Base-by-base conservation (phyloP, 2,888 invertebrate genomes). In the Drosophila fulvimacula region DNA sequence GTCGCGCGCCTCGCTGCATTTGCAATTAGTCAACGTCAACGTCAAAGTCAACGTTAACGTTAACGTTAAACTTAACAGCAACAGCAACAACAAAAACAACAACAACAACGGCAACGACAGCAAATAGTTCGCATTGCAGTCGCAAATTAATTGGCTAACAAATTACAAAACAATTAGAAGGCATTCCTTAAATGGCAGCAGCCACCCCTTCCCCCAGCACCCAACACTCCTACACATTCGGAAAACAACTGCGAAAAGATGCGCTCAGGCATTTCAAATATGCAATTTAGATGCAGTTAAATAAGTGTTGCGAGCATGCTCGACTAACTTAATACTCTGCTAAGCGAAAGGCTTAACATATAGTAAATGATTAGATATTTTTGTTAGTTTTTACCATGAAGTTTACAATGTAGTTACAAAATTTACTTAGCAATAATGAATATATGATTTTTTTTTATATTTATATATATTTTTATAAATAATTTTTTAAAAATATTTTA, bases 121-220 rank as follows among this genome's bases (percentile, higher is more conserved):
- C 65, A 69, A 64, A 65, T 53, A 70, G 59, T 44, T 76, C 38
- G 75, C 69, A 80, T 67, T 83, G 78, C 76, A 84, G 74, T 69
- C 79, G 73, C 87, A 81, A 83, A 88, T 87, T 87, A 83, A 83
- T 81, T 83, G 79, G 84, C 80, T 68, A 86, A 83, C 84, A 86
- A 88, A 87, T 86, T 89, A 89, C 84, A 87, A 84, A 84, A 78
- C 84, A 78, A 89, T 86, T 89, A 86, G 87, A 79, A 83, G 77
- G 77, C 75, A 86, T 86, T 79, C 84, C 74, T 59, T 75, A 88
- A 81, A 85, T 74, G 76, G 79, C 74, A 86, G 30, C 67, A 86
- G 30, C 69, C 79, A 24, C n/a, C 17, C 62, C 62, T 24, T 51
- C 67, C 69, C 21, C 32, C 27, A 27, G 6, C 27, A 11, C 46